Evolutionary conservation across 2,888 invertebrate species (phyloP).

Genomic region (Melanchra persicariae): DNA sequence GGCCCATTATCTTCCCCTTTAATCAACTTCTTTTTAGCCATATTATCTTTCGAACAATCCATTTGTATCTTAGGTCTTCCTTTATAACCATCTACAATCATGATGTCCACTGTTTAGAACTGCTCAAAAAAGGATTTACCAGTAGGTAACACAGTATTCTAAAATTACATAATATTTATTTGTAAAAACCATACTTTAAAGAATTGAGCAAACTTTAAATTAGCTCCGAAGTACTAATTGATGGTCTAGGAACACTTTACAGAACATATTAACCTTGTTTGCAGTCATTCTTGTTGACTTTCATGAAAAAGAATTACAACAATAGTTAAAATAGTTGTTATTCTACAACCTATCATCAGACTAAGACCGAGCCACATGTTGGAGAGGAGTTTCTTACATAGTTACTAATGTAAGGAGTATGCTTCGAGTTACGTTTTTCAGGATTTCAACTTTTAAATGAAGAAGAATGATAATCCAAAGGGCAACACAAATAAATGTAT

Average conservation of each 20-base stretch:
- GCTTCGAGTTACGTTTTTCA: too few species aligned
- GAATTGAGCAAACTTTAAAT: slow-evolving; percentile 22
- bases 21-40: not conserved
- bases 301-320: too few species aligned
- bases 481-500: not conserved
- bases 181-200: not conserved
- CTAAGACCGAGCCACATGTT: not conserved
- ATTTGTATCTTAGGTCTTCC: not conserved
- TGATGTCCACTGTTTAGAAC: not conserved
- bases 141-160: not conserved
- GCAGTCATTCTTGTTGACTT: not conserved
- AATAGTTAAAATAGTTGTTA: not conserved
- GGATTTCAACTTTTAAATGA: not conserved
- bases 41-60: not conserved
- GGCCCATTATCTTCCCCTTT: too few species aligned
- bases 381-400: not conserved
- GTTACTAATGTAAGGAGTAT: too few species aligned
- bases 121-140: not conserved
- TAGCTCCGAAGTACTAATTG: slow-evolving; percentile 10
- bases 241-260: slow-evolving; percentile 1
- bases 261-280: not conserved
- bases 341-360: not conserved
- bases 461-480: not conserved
- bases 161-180: slow-evolving; percentile 1
- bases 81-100: not conserved